Evolutionary conservation across 35 echinoderm and acorn worm species (phyloP), one percentile per base, ranked within the genome.

Genomic region (Patiria miniata): DNA sequence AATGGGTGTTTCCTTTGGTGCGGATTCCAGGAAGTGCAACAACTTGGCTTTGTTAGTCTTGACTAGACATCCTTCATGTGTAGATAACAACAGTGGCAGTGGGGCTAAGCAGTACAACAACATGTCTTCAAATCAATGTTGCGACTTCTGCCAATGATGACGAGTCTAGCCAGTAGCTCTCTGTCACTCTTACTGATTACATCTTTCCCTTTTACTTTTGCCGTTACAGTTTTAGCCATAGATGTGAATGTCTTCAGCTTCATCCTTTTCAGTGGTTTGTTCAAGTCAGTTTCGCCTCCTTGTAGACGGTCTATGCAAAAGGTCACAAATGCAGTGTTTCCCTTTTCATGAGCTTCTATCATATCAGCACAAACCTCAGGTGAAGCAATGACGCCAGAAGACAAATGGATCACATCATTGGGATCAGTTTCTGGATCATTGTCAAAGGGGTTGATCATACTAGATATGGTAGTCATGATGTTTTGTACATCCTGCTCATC

Each of bases 371-470:
- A 54, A n/a, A 90, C 81, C 17, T 89, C 51, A 22, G 23, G 16
- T 58, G 87, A 77, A 18, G 92, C 87, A 52, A 94, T 58, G 37
- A 81, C 87, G 51, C 91, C 91, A 2, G 91, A 94, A 56, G 92
- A 68, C 37, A 94, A 52, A 58, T 94, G 81, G 22, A 94, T 61
- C 21, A 94, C 52, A 21, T 94, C 54, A 77, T 60, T 38, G 30
- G 5, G 2, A 83, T 76, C 52, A 19, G 37, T 51, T 34, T 83
- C 79, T 7, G 53, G 51, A 17, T 81, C 78, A 58, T 7, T 28
- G 2, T 83, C 50, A 80, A 87, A 87, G 15, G 86, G 86, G 50
- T 87, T 80, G 37, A 80, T 40, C 86, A 87, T 87, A 40, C 10
- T 53, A 44, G 19, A 3, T 52, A 80, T 52, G 7, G 86, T 79